These are phyloP conservation scores for Mythimna ferrago DNA, from an alignment of 2,888 invertebrate genomes.

Conservation along the genomic window DNA sequence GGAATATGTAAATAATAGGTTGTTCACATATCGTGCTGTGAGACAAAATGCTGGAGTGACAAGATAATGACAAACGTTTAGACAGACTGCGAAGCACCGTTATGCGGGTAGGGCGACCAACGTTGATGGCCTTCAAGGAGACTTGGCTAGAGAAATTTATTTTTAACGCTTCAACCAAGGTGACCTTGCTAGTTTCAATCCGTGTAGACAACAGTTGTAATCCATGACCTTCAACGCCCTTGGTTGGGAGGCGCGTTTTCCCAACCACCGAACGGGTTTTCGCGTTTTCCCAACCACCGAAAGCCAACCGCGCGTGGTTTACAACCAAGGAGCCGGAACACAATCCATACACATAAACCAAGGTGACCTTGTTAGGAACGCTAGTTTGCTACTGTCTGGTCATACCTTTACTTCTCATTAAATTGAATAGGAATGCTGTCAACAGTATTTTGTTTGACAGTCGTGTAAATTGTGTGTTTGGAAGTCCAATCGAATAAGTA, in stretches of 20 bases:
- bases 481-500: background rate
- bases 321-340: too few species aligned
- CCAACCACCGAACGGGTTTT: too few species aligned
- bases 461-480: background rate
- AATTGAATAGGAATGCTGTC: background rate
- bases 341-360: too few species aligned
- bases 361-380: too few species aligned
- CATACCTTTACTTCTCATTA: background rate
- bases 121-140: background rate
- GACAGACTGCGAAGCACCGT: constrained; percentile 29
- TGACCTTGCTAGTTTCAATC: too few species aligned
- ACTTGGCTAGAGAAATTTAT: background rate
- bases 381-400: too few species aligned
- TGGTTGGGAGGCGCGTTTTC: too few species aligned
- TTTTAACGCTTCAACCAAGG: background rate
- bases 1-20: constrained; percentile 54
- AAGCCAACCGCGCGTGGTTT: too few species aligned
- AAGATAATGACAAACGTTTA: constrained; percentile 56
- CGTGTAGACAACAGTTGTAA: too few species aligned
- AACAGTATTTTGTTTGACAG: too few species aligned
- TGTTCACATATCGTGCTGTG: constrained; percentile 22
- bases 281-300: too few species aligned
- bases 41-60: constrained; percentile 49
- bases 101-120: constrained; percentile 50
- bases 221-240: too few species aligned